Evolutionary conservation across 2,113 vertebrate species (phyloP), one percentile per base, ranked within the genome.

Genomic region (Vulpes lagopus): DNA sequence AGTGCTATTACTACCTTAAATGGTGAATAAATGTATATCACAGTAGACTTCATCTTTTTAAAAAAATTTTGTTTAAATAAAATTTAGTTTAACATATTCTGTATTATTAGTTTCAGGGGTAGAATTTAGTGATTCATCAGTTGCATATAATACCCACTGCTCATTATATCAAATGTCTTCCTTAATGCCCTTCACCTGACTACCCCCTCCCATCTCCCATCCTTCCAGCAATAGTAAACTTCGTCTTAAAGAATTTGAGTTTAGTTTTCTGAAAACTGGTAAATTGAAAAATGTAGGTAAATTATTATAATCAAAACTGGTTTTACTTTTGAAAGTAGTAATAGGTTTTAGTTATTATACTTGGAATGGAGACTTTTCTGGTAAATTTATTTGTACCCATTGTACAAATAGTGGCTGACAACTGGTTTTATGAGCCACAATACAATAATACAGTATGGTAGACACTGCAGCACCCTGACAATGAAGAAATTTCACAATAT

Each of bases 361-460:
- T 96, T 94, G 92, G 94, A 97, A 92, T 89, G 80, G 84, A 95
- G 97, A 97, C 78, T 98, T 97, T 98, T 98, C 97, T 98, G 95
- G 98, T 96, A 97, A 97, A 95, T 98, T 97, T 98, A 80, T 98
- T 97, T 98, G 95, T 98, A 96, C 87, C 97, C 96, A 89, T 82
- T 97, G 65, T 98, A 98, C 88, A 98, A 98, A 86, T 96, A 98
- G 97, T 97, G 97, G 96, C 98, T 98, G 97, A 98, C 98, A 98
- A 98, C 97, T 98, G 98, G 97, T 98, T 98, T 98, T 95, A 96
- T 95, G 98, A 98, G 96, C 98, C 89, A 88, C 98, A 96, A 93
- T 97, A 96, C 98, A 98, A 98, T 98, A 98, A 98, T 97, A 97
- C 92, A 97, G 96, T 98, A 79, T 98, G 97, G 74, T 98, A 97